Evolutionary conservation across 2,113 vertebrate species (phyloP).

Genomic region (Nicator chloris): DNA sequence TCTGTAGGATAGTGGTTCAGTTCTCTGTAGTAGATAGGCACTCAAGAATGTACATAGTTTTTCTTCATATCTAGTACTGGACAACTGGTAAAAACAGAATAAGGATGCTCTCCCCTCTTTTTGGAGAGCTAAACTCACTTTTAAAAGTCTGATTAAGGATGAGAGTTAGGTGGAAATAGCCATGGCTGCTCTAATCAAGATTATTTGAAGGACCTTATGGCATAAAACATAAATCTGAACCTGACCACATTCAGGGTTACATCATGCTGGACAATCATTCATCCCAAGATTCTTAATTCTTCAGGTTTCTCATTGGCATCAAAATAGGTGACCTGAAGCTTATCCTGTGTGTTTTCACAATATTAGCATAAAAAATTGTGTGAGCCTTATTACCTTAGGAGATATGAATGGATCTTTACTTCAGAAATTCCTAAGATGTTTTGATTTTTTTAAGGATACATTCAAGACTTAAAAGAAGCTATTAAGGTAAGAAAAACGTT

Average conservation of each 20-base stretch:
- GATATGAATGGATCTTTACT: not conserved
- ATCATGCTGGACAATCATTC: not conserved
- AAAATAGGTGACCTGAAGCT: not conserved
- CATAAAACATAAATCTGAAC: not conserved
- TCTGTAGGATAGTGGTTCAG: not conserved
- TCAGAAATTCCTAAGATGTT: not conserved
- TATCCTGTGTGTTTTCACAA: not conserved
- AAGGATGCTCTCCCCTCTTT: not conserved
- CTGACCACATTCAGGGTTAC: not conserved
- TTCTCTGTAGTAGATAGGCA: not conserved
- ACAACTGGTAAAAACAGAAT: not conserved
- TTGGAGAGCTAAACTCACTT: not conserved
- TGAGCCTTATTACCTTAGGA: not conserved
- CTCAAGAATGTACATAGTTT: not conserved
- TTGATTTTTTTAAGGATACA: not conserved
- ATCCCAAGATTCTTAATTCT: not conserved
- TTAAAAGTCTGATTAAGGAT: not conserved
- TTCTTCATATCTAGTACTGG: not conserved
- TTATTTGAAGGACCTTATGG: not conserved
- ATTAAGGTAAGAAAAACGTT: not conserved
- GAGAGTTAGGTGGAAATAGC: not conserved
- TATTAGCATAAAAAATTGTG: not conserved
- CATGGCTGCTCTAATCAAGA: not conserved
- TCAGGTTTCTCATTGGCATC: not conserved
- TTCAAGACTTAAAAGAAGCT: not conserved